phyloP scores from a whole-genome alignment of 2,797 vertebrate species.

The Pyrocephalus nanus region DNA sequence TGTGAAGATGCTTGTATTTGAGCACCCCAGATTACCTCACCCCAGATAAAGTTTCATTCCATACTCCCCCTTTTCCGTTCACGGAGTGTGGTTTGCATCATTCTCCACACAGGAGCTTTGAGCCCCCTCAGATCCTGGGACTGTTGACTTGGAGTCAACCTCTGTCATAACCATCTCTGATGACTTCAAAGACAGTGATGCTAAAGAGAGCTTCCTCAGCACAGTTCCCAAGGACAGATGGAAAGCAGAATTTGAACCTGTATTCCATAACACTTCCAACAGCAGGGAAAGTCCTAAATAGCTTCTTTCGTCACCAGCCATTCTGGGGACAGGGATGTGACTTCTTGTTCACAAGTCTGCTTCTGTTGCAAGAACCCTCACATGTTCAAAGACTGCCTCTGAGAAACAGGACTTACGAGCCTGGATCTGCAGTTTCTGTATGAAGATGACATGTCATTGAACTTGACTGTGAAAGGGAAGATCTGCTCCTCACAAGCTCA shows the following conservation, averaged over 20 bases:
- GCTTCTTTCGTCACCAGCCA: constrained; percentile 22
- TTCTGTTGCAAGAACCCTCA: constrained; percentile 6
- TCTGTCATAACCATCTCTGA: background rate
- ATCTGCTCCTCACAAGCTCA: background rate
- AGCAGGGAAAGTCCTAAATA: background rate
- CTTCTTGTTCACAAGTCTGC: background rate
- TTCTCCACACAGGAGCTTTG: background rate
- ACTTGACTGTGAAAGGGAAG: background rate
- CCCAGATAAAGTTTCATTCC: background rate
- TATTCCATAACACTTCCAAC: background rate
- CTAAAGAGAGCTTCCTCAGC: background rate
- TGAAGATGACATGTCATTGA: fast-evolving
- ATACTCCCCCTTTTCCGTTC: background rate
- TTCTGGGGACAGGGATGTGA: background rate
- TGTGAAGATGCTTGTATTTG: background rate
- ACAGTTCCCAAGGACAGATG: background rate
- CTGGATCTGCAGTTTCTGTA: background rate
- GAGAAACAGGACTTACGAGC: background rate
- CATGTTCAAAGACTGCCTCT: background rate
- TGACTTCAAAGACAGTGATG: background rate
- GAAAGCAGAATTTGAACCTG: background rate
- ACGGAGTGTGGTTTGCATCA: fast-evolving
- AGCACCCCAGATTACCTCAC: background rate
- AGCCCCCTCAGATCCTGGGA: background rate
- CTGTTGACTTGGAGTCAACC: background rate